These are phyloP conservation scores for Panzeria rudis DNA, from an alignment of 2,888 invertebrate species.

Conservation along the genomic window DNA sequence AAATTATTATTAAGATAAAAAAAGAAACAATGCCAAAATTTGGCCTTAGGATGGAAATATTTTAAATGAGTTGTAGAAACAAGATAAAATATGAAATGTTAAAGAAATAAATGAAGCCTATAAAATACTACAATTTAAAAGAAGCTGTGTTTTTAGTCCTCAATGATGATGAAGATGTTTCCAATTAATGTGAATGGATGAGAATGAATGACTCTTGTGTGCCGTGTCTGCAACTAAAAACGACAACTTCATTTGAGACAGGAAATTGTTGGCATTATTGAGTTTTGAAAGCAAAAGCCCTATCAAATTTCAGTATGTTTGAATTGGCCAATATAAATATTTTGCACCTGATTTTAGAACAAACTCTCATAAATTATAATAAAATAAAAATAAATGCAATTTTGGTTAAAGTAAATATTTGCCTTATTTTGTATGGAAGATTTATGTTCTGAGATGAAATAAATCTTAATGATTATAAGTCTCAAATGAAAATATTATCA, in stretches of 20 bases:
- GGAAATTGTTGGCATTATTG: constrained; percentile 67
- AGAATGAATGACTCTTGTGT: constrained; percentile 43
- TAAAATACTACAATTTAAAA: constrained; percentile 23
- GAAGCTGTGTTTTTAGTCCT: constrained; percentile 16
- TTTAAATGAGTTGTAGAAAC: constrained; percentile 60
- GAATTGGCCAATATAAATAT: constrained; percentile 40
- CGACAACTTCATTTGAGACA: constrained; percentile 59
- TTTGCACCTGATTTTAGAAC: constrained; percentile 63
- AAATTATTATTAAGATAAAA: constrained; percentile 53
- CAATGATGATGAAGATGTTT: constrained; percentile 58
- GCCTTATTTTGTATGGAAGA: constrained; percentile 48
- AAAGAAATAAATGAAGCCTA: constrained; percentile 53
- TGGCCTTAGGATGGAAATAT: constrained; percentile 60
- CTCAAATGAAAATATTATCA: constrained; percentile 45
- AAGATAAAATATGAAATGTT: constrained; percentile 65
- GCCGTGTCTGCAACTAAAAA: constrained; percentile 22
- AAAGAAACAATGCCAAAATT: constrained; percentile 42
- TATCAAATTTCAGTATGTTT: constrained; percentile 59
- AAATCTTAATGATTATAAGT: constrained; percentile 64
- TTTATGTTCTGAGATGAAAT: constrained; percentile 55
- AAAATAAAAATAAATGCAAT: not conserved
- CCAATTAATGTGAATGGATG: constrained; percentile 58
- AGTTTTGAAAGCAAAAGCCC: constrained; percentile 8
- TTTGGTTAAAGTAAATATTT: constrained; percentile 57
- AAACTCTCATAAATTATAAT: constrained; percentile 59